phyloP scores from a whole-genome alignment of 2,113 vertebrate species.

The Microcebus jonahi region DNA sequence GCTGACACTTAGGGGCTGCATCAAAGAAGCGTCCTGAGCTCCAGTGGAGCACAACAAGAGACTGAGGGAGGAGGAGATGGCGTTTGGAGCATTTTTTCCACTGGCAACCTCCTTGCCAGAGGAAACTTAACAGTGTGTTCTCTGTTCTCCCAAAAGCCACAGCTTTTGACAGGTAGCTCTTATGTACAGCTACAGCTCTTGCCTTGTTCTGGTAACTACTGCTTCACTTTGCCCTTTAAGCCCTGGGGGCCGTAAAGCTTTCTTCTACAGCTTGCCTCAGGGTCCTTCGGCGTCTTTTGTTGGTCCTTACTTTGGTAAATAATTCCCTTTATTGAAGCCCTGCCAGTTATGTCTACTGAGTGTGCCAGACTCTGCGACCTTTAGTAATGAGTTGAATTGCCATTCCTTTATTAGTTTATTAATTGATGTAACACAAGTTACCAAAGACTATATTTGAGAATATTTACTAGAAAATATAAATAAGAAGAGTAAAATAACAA shows the following conservation, averaged over 20 bases:
- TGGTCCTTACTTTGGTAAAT: not conserved
- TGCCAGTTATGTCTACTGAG: not conserved
- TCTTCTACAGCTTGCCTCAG: not conserved
- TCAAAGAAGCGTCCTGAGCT: not conserved
- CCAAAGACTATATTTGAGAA: not conserved
- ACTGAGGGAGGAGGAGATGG: rapidly evolving
- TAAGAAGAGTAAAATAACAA: not conserved
- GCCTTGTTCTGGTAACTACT: not conserved
- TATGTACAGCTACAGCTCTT: not conserved
- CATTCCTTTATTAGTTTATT: not conserved
- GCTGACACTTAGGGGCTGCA: rapidly evolving
- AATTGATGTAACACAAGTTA: not conserved
- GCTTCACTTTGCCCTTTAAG: not conserved
- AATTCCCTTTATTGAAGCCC: not conserved
- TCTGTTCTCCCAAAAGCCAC: not conserved
- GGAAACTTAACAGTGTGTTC: not conserved
- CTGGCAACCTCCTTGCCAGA: not conserved
- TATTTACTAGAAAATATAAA: not conserved
- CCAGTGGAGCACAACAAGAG: not conserved
- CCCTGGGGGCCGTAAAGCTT: not conserved
- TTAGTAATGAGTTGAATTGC: not conserved
- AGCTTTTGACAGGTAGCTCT: not conserved
- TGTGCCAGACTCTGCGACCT: rapidly evolving
- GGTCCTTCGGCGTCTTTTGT: not conserved
- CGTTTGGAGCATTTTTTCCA: rapidly evolving